Conservation (phyloP, 2,797 vertebrate genomes). For the Rhabdophis nuchalis region DNA sequence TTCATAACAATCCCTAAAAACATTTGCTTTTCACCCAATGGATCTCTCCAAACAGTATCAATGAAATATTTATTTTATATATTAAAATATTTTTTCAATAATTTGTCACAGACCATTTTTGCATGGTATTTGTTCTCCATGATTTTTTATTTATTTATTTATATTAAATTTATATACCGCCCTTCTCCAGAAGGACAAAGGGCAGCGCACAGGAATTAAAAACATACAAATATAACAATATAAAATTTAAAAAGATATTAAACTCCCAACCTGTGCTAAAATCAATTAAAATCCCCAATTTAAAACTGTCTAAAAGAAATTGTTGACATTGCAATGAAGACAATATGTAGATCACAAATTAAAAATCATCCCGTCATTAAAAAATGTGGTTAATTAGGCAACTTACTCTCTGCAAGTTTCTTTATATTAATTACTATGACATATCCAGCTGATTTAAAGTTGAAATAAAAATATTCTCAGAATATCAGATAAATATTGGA, state of each 20-base stretch:
- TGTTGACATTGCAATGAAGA: neutral
- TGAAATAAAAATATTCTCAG: neutral
- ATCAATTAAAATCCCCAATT: too few relatives aligned
- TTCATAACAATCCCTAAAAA: neutral
- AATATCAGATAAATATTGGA: neutral
- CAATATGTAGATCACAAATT: constrained; percentile 5
- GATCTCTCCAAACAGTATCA: neutral
- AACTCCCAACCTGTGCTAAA: too few relatives aligned
- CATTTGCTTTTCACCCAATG: neutral
- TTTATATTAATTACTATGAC: constrained; percentile 11
- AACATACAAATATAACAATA: too few relatives aligned
- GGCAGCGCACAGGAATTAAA: too few relatives aligned
- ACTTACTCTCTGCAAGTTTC: neutral
- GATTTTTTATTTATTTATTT: too few relatives aligned
- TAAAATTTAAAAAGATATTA: too few relatives aligned
- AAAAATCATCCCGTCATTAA: neutral
- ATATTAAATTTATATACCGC: too few relatives aligned
- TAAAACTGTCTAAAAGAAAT: too few relatives aligned
- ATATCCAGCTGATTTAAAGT: neutral
- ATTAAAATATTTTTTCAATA: neutral
- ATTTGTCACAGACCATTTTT: neutral
- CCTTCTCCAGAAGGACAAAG: too few relatives aligned
- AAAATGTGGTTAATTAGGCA: neutral
- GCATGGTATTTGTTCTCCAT: neutral
- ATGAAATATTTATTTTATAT: neutral